phyloP scores from a whole-genome alignment of 1,140 invertebrate species.

The Latrodectus geometricus region DNA sequence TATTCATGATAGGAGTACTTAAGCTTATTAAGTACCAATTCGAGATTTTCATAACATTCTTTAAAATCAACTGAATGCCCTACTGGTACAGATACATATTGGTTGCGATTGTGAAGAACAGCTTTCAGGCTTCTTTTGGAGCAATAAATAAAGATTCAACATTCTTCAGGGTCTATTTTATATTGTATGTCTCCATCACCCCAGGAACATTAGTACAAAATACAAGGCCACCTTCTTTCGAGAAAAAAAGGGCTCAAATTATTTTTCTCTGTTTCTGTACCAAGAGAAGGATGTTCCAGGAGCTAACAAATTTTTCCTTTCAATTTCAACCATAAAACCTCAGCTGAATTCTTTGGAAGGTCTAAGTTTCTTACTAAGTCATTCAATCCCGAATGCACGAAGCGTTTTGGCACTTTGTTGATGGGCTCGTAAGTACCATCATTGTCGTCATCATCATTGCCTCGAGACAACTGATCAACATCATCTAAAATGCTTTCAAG shows the following conservation, averaged over 20 bases:
- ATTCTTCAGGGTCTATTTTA: background rate
- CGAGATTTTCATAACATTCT: background rate
- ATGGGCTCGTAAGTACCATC: background rate
- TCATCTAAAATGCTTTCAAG: background rate
- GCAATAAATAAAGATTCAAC: background rate
- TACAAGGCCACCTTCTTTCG: too few relatives aligned
- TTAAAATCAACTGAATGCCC: background rate
- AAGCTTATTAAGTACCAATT: background rate
- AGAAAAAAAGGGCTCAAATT: too few relatives aligned
- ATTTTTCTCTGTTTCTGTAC: too few relatives aligned
- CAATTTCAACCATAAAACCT: too few relatives aligned
- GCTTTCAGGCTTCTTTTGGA: background rate
- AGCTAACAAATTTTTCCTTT: too few relatives aligned
- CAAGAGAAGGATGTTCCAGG: too few relatives aligned
- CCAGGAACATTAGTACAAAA: too few relatives aligned
- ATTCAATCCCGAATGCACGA: background rate
- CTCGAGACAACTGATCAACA: background rate
- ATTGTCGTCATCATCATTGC: background rate
- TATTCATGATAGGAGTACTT: background rate
- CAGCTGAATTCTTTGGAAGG: too few relatives aligned
- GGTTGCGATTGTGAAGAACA: background rate
- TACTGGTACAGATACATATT: background rate
- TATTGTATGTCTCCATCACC: too few relatives aligned
- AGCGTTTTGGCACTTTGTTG: background rate
- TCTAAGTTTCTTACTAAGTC: background rate